A percentile compares a stretch with the other conserved stretches of the same genome.
Conservation (phyloP, 2,797 vertebrate genomes). For the Lutra lutra region DNA sequence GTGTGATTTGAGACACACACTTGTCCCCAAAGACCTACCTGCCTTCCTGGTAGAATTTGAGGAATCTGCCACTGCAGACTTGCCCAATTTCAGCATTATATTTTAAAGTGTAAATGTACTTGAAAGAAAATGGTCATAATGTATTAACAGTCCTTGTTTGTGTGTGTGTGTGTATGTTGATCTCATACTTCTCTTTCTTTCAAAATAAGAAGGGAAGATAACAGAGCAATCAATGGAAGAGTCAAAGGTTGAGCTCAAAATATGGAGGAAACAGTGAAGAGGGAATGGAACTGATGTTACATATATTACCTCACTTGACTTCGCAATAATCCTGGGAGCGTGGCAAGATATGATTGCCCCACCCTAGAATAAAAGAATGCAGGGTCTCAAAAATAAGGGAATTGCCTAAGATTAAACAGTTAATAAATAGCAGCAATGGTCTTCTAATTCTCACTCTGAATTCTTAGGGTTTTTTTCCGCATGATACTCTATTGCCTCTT, state of each 20-base stretch:
- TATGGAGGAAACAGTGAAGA: conserved; percentile 25
- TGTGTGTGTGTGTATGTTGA: not conserved
- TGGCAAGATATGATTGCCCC: not conserved
- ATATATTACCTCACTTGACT: not conserved
- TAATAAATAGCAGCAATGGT: conserved; percentile 50
- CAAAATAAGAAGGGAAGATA: not conserved
- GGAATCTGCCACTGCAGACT: not conserved
- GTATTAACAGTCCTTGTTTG: not conserved
- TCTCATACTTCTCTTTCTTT: not conserved
- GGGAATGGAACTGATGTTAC: not conserved
- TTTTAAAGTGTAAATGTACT: conserved; percentile 26
- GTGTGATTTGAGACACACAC: not conserved
- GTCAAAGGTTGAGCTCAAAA: not conserved
- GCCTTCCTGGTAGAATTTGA: not conserved
- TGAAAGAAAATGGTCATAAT: not conserved
- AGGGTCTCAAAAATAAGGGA: conserved; percentile 33
- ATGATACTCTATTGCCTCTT: conserved; percentile 52
- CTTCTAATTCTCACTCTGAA: conserved; percentile 62
- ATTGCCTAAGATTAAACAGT: conserved; percentile 49
- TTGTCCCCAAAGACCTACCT: not conserved
- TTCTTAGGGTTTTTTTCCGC: not conserved
- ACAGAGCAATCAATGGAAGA: conserved; percentile 12
- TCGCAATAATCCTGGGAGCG: conserved; percentile 12
- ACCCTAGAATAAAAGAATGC: conserved; percentile 59
- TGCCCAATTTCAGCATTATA: not conserved